Percentiles rank a stretch among this genome's conserved stretches.
Evolutionary conservation across 2,113 vertebrate species (phyloP).

Genomic region (Micromys minutus): DNA sequence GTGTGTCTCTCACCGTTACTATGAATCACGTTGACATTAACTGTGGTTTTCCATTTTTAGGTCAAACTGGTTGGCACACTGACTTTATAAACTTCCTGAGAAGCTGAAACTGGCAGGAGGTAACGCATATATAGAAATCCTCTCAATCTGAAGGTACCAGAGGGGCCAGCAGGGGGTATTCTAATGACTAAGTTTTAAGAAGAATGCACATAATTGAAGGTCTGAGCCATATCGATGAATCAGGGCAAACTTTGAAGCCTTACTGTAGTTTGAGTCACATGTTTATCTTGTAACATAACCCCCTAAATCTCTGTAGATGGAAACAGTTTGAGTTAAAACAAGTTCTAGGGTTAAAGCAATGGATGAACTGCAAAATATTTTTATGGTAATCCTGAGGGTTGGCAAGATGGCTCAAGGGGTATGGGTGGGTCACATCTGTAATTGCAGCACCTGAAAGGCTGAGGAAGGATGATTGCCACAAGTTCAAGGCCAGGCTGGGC

Average conservation of each 20-base stretch:
- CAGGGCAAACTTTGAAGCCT: slow-evolving; percentile 22
- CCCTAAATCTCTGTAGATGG: neutral
- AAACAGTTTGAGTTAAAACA: neutral
- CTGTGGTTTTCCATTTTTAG: slow-evolving; percentile 51
- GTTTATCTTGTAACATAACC: slow-evolving; percentile 29
- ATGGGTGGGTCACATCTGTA: neutral
- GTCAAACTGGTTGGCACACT: slow-evolving; percentile 48
- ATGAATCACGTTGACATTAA: slow-evolving; percentile 43
- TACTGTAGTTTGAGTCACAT: slow-evolving; percentile 4
- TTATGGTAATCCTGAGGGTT: neutral
- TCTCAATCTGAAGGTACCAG: slow-evolving; percentile 65
- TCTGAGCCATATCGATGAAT: slow-evolving; percentile 28
- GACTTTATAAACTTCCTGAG: slow-evolving; percentile 68
- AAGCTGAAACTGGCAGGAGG: slow-evolving; percentile 64
- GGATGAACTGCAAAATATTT: neutral
- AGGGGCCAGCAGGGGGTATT: slow-evolving; percentile 64
- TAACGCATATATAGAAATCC: slow-evolving; percentile 69
- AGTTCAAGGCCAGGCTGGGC: neutral
- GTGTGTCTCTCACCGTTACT: slow-evolving; percentile 37
- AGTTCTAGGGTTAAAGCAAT: neutral
- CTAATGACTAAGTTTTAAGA: slow-evolving; percentile 62
- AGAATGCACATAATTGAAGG: neutral
- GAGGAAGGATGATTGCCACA: neutral
- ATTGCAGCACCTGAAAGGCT: neutral
- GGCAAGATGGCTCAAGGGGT: neutral